Conservation (phyloP, 2,888 invertebrate genomes). For the Megaustenia siamemsis region DNA sequence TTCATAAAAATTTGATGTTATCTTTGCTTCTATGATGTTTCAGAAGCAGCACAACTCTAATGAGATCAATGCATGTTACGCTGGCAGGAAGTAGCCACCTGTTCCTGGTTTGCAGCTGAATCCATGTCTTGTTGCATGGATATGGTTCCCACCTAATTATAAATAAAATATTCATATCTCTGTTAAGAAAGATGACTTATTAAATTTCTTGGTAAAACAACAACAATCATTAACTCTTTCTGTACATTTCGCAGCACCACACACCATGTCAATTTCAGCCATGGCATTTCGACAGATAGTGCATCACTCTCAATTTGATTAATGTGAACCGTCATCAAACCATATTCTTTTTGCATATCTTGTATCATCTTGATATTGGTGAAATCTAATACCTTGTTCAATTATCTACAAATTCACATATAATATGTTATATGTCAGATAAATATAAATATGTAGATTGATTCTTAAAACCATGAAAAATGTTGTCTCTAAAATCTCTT, state of each 20-base stretch:
- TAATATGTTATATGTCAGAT: no score
- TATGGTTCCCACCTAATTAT: neutral
- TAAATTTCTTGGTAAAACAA: no score
- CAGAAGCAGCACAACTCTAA: neutral
- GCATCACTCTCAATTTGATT: neutral
- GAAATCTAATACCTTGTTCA: no score
- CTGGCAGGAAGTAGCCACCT: neutral
- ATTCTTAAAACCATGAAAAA: no score
- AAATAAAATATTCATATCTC: neutral
- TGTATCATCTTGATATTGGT: no score
- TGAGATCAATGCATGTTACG: neutral
- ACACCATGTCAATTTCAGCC: neutral
- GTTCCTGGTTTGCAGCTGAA: neutral
- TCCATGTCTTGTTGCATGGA: constrained; percentile 7
- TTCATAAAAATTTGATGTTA: neutral
- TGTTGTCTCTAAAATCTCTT: no score
- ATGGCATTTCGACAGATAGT: neutral
- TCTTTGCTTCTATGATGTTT: neutral
- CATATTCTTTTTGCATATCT: no score
- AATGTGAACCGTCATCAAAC: neutral
- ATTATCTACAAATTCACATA: no score
- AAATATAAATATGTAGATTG: no score
- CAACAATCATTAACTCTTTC: neutral
- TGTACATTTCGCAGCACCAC: neutral
- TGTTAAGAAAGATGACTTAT: no score